Evolutionary conservation across 2,888 invertebrate genomes (phyloP).

Genomic region (Drosophila algonquin): DNA sequence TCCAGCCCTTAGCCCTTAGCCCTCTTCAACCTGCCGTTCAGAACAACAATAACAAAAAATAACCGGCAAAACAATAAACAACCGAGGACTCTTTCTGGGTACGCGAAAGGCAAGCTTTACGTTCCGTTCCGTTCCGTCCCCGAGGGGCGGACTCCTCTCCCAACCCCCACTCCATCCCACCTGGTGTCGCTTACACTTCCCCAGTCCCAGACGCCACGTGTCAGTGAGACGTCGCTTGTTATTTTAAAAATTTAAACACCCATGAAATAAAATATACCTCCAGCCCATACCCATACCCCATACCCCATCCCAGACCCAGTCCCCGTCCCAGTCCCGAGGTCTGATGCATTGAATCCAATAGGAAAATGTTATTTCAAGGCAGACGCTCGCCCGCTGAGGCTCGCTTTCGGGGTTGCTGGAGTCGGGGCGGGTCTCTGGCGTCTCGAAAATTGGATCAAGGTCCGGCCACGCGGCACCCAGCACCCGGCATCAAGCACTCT

Average conservation of each 20-base stretch:
- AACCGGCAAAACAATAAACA: conserved; percentile 51
- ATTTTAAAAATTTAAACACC: conserved; percentile 80
- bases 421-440: conserved; percentile 24
- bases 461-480: conserved; percentile 40
- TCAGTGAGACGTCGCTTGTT: conserved; percentile 72
- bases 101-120: conserved; percentile 55
- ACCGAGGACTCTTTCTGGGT: conserved; percentile 17
- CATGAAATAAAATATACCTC: conserved; percentile 76
- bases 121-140: conserved; percentile 29
- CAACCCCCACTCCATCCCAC: conserved; percentile 57
- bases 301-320: too few species aligned
- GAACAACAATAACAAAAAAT: conserved; percentile 35
- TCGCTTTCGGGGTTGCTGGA: background rate
- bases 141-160: conserved; percentile 27
- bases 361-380: conserved; percentile 76
- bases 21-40: background rate
- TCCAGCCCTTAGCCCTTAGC: conserved; percentile 17
- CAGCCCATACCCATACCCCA: background rate
- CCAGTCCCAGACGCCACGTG: conserved; percentile 62
- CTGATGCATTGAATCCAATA: conserved; percentile 74
- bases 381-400: conserved; percentile 60
- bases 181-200: conserved; percentile 49
- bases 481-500: background rate
- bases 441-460: conserved; percentile 73
- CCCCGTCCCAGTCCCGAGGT: conserved; percentile 32